Conservation (phyloP, 2,888 invertebrate genomes). For the Plagiodera versicolora region DNA sequence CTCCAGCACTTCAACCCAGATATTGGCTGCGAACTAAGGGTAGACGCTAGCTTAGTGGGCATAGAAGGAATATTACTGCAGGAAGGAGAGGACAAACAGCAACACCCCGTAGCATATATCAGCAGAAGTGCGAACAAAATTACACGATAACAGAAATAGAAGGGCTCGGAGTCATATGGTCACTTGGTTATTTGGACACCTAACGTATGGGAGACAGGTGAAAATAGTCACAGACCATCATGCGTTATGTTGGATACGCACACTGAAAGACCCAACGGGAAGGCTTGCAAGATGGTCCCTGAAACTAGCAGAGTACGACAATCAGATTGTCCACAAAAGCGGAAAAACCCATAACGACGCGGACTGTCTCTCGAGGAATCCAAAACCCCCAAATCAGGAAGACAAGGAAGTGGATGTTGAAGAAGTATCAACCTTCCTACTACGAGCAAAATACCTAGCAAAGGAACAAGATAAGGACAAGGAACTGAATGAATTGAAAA, state of each 20-base stretch:
- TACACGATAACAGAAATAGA: slow-evolving; percentile 20
- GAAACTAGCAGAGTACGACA: too few relatives aligned
- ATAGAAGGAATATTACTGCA: too few relatives aligned
- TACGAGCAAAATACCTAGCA: slow-evolving; percentile 20
- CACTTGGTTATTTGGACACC: slow-evolving; percentile 27
- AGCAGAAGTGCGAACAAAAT: too few relatives aligned
- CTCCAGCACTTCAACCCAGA: slow-evolving; percentile 19
- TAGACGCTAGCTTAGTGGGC: too few relatives aligned
- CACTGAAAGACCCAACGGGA: slow-evolving; percentile 19
- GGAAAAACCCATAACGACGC: too few relatives aligned
- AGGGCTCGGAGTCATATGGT: slow-evolving; percentile 25
- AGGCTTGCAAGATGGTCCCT: too few relatives aligned
- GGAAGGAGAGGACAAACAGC: too few relatives aligned
- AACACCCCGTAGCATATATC: too few relatives aligned
- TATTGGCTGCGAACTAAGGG: slow-evolving; percentile 26
- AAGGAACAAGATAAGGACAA: slow-evolving; percentile 22
- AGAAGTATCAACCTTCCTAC: slow-evolving; percentile 25
- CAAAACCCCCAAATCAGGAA: too few relatives aligned
- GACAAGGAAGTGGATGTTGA: too few relatives aligned
- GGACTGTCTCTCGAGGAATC: too few relatives aligned
- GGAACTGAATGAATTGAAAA: slow-evolving; percentile 21
- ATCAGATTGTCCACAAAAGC: too few relatives aligned
- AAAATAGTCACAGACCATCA: slow-evolving; percentile 25
- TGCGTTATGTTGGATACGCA: slow-evolving; percentile 21
- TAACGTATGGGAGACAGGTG: slow-evolving; percentile 23